phyloP scores from a whole-genome alignment of 2,797 vertebrate genomes.

The Halcyon chelicuti region DNA sequence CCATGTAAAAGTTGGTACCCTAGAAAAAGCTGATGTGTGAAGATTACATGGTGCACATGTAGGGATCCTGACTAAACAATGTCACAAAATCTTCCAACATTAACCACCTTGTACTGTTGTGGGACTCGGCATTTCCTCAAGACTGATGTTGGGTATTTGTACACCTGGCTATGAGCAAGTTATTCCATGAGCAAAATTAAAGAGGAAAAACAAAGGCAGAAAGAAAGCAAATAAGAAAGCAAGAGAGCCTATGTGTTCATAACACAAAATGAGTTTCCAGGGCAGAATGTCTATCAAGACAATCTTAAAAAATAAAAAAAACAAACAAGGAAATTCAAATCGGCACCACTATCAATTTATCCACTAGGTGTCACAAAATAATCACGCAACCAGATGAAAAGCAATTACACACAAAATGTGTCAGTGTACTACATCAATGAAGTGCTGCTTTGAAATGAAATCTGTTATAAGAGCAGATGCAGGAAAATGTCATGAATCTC shows the following conservation, averaged over 20 bases:
- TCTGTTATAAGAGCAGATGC: constrained; percentile 59
- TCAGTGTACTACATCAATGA: constrained; percentile 32
- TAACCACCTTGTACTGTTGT: background rate
- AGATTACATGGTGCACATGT: background rate
- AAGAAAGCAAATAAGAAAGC: background rate
- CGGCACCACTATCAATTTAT: constrained; percentile 22
- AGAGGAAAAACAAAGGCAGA: background rate
- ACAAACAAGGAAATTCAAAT: background rate
- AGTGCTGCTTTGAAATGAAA: constrained; percentile 34
- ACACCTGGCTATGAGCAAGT: background rate
- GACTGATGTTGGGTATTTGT: background rate
- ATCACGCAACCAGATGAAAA: constrained; percentile 36
- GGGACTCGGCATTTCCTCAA: background rate
- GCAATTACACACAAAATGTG: constrained; percentile 29
- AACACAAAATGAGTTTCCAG: background rate
- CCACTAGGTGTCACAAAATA: constrained; percentile 72
- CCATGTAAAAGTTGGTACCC: background rate
- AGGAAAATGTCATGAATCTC: constrained; percentile 60
- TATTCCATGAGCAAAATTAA: background rate
- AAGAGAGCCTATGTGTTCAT: background rate
- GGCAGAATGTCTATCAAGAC: background rate
- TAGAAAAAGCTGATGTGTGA: background rate
- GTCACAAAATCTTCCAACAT: rapidly evolving
- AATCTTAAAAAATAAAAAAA: background rate
- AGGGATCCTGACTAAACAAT: background rate